A percentile compares a stretch with the other conserved stretches of the same genome.
Evolutionary conservation across 2,113 vertebrate genomes (phyloP).

Genomic region (Myrmecobius fasciatus): DNA sequence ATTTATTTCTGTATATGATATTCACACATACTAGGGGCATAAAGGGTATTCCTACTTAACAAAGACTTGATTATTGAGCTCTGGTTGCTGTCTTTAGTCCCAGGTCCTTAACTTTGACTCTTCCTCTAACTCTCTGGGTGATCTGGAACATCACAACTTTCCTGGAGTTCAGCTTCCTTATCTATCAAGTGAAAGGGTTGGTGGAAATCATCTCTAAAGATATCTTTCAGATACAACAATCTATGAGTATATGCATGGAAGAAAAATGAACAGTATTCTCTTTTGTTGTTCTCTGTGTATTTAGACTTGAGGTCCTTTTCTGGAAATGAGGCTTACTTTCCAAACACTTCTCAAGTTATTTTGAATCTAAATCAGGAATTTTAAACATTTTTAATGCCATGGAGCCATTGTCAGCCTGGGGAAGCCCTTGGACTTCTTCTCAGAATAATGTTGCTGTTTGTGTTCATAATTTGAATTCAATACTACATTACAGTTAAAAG

Average conservation of each 20-base stretch:
- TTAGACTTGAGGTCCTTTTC: neutral
- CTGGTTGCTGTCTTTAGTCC: neutral
- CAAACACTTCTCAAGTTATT: neutral
- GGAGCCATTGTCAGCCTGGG: neutral
- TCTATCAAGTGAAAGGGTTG: neutral
- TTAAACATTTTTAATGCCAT: neutral
- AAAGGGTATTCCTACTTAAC: neutral
- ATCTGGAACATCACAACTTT: neutral
- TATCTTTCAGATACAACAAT: neutral
- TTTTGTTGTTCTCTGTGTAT: neutral
- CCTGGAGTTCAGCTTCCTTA: neutral
- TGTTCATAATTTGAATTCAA: neutral
- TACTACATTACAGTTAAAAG: neutral
- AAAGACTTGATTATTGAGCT: neutral
- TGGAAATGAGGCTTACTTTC: neutral
- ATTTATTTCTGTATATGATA: neutral
- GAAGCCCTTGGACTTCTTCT: neutral
- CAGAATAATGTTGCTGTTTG: neutral
- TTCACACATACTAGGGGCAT: neutral
- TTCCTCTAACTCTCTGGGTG: neutral
- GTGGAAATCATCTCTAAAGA: neutral
- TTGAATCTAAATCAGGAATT: neutral
- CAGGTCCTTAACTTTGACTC: neutral
- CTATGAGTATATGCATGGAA: neutral
- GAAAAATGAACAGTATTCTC: neutral